Evolutionary conservation across 2,113 vertebrate genomes (phyloP).

Genomic region (Cacatua alba): DNA sequence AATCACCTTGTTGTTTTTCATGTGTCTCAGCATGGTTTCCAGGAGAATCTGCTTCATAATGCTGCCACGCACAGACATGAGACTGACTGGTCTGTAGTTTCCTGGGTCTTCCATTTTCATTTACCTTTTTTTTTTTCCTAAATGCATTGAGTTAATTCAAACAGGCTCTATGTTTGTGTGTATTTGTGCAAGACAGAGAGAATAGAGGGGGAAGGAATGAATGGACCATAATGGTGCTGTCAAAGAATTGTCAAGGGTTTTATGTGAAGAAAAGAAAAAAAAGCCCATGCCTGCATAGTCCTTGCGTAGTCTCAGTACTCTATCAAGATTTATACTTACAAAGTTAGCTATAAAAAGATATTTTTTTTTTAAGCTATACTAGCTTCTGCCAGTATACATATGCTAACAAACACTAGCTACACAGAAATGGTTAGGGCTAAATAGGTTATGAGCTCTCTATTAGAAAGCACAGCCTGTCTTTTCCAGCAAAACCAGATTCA

Average conservation of each 20-base stretch:
- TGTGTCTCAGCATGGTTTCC: neutral
- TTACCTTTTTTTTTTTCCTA: neutral
- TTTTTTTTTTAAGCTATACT: neutral
- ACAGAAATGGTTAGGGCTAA: neutral
- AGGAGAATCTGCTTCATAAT: neutral
- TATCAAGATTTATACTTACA: neutral
- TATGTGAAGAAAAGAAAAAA: neutral
- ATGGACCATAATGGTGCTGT: neutral
- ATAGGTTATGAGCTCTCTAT: neutral
- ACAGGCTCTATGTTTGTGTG: accelerated
- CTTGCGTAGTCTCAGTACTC: neutral
- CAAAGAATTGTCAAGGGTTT: neutral
- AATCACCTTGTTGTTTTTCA: neutral
- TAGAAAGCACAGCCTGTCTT: neutral
- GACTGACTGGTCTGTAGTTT: neutral
- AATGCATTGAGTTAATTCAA: neutral
- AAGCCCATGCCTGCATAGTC: accelerated
- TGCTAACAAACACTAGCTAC: neutral
- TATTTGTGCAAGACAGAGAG: neutral
- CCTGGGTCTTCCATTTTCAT: neutral
- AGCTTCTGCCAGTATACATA: neutral
- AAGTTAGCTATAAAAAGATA: neutral
- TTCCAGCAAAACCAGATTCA: neutral
- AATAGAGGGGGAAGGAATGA: neutral
- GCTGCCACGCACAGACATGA: neutral